These are phyloP conservation scores for Benthosema pterotum DNA, from an alignment of 2,797 vertebrate species.

Conservation along the genomic window DNA sequence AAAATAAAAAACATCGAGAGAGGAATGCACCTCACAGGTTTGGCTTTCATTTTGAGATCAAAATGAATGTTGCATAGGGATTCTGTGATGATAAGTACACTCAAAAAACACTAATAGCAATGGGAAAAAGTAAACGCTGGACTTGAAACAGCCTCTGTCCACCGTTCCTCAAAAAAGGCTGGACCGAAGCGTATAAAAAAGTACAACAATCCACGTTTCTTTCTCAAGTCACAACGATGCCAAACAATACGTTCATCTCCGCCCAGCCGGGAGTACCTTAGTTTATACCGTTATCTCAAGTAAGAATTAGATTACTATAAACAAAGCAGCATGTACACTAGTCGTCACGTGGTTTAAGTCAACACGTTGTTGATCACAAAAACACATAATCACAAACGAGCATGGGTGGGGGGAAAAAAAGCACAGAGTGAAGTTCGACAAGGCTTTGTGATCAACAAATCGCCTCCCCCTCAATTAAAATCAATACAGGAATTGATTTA, in stretches of 20 bases:
- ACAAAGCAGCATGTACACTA: conserved; percentile 74
- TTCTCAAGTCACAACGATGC: conserved; percentile 46
- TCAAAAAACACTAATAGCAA: conserved; percentile 69
- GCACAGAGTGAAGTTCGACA: conserved; percentile 56
- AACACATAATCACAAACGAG: conserved; percentile 42
- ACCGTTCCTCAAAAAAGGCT: conserved; percentile 41
- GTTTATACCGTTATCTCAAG: conserved; percentile 35
- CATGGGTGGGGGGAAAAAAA: conserved; percentile 27
- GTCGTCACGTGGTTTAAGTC: conserved; percentile 52
- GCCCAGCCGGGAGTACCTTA: conserved; percentile 43
- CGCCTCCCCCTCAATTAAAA: conserved; percentile 36
- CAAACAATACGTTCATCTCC: conserved; percentile 41
- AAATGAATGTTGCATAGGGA: conserved; percentile 92
- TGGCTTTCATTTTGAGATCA: conserved; percentile 81
- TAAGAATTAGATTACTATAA: conserved; percentile 55
- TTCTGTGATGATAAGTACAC: conserved; percentile 57
- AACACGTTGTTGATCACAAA: conserved; percentile 44
- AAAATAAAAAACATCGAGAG: conserved; percentile 48
- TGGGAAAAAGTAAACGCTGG: conserved; percentile 63
- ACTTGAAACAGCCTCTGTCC: conserved; percentile 11
- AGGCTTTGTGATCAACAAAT: conserved; percentile 64
- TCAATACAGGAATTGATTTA: conserved; percentile 31
- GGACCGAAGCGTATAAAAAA: conserved; percentile 32
- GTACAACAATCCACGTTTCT: conserved; percentile 24
- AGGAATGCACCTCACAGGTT: conserved; percentile 55